phyloP scores from a whole-genome alignment of 2,113 vertebrate species.

The Plecturocebus donacophilus region DNA sequence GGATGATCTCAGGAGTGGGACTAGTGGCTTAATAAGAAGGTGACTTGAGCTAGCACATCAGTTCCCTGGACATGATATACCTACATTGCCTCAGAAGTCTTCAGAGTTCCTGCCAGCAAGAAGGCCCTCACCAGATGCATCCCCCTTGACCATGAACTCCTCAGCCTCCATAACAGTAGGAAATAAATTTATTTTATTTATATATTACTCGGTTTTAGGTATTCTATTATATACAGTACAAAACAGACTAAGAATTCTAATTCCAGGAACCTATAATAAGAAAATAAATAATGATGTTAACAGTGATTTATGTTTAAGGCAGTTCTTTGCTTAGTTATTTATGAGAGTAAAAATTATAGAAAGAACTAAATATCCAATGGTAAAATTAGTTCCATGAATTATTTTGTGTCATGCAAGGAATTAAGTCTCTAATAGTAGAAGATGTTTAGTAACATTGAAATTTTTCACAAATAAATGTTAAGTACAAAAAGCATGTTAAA shows the following conservation, averaged over 20 bases:
- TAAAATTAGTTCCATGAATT: constrained; percentile 15
- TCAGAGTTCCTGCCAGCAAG: not conserved
- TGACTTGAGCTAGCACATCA: not conserved
- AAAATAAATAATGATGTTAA: not conserved
- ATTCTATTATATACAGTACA: not conserved
- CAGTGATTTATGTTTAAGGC: not conserved
- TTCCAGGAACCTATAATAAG: not conserved
- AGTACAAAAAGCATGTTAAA: not conserved
- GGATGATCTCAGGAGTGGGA: not conserved
- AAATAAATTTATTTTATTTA: not conserved
- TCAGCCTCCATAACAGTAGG: not conserved
- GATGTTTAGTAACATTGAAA: not conserved
- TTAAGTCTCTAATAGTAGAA: not conserved
- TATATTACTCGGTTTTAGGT: not conserved
- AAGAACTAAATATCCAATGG: not conserved
- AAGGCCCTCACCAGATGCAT: not conserved
- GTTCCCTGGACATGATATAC: not conserved
- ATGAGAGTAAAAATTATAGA: not conserved
- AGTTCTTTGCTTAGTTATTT: not conserved
- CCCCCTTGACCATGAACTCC: not conserved
- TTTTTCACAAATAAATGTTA: not conserved
- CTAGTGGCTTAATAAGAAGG: not conserved
- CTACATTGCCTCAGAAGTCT: not conserved
- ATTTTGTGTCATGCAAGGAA: not conserved
- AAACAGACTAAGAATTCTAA: not conserved